phyloP scores from a whole-genome alignment of 2,888 invertebrate genomes.

The Synanthedon myopaeformis region DNA sequence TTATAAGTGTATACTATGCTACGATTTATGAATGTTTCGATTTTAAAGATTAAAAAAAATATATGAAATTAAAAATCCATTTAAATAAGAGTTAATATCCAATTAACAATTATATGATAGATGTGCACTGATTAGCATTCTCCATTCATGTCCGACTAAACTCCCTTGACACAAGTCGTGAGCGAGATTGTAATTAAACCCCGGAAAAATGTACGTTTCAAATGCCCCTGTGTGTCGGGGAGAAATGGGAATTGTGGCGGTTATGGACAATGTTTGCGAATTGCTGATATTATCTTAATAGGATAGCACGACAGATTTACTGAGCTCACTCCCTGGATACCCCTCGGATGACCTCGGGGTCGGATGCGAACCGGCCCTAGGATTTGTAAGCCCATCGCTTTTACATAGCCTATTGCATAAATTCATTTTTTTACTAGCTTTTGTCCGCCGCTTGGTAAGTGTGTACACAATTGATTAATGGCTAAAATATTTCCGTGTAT shows the following conservation, averaged over 20 bases:
- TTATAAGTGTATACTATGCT: too few species aligned
- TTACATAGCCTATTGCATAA: too few species aligned
- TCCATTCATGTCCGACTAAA: conserved; percentile 1
- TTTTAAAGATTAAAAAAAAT: too few species aligned
- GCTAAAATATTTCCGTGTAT: too few species aligned
- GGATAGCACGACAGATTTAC: conserved; percentile 46
- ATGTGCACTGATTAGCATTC: too few species aligned
- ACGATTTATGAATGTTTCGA: too few species aligned
- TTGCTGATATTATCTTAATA: conserved; percentile 62
- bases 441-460: too few species aligned
- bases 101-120: too few species aligned
- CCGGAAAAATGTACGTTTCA: conserved; percentile 45
- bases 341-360: background rate
- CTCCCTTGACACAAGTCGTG: conserved; percentile 7
- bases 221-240: conserved; percentile 17
- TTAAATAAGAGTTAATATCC: too few species aligned
- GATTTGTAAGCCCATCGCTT: background rate
- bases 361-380: background rate
- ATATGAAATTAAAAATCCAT: too few species aligned
- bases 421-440: too few species aligned
- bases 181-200: conserved; percentile 20
- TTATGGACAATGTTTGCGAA: conserved; percentile 45
- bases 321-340: background rate
- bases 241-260: conserved; percentile 15
- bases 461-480: too few species aligned